Evolutionary conservation across 2,888 invertebrate species (phyloP), one percentile per base, ranked within the genome.

Genomic region (Plusia festucae): DNA sequence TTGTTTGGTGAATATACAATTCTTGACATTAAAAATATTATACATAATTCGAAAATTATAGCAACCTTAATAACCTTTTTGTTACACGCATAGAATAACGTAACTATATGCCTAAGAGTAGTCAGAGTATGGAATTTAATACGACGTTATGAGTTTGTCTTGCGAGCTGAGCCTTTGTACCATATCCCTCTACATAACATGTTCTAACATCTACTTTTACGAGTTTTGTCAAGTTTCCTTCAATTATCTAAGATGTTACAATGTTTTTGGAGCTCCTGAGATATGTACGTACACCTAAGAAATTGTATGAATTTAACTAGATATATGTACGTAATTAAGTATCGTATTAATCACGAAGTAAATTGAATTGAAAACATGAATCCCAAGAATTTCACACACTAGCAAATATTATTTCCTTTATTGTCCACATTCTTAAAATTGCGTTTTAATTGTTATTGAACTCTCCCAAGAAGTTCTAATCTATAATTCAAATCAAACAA

Each of bases 191-290:
- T 24, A 24, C 11, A 52, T 20, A 40, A 49, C 51, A 32, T 52
- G 8, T 57, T 53, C 51, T 63, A 60, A 32, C 52, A 44, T 66
- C 64, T n/a, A 40, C 3, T 67, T 60, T 58, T 62, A 66, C 46
- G 53, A 55, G 49, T 63, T 49, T 49, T 6, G 6, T 27, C 52
- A 57, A 44, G 27, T 44, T 16, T 53, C 22, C 53, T 53, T 52
- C 34, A 15, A 60, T 63, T 63, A 56, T 51, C 20, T 22, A 44
- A 13, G 22, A 61, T 16, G 9, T 30, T 44, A 59, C 22, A 32
- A 54, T 9, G 51, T 32, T 32, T 13, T 27, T 62, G 40, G 51
- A 52, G 5, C 32, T 57, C n/a, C 40, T 46, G 30, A 20, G 13
- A 5, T 40, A 40, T n/a, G 40, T n/a, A 4, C 2, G 24, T 2